Evolutionary conservation across 2,888 invertebrate genomes (phyloP), one percentile per base, ranked within the genome.

Genomic region (Drosophila barbarae): DNA sequence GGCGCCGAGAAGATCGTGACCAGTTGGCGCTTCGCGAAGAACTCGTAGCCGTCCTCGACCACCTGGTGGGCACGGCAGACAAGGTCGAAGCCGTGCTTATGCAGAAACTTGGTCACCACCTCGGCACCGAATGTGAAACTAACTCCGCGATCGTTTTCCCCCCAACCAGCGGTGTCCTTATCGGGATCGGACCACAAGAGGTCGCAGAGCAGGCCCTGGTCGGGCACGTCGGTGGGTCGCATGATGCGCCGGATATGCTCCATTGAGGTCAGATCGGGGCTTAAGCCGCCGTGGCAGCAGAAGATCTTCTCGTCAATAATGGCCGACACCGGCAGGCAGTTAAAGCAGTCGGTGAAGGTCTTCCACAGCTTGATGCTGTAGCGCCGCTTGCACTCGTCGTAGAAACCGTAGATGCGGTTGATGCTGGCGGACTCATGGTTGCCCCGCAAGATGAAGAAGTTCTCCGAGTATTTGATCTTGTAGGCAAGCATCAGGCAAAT

Each of bases 331-430:
- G 53, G 53, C 23, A 53, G 49, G 47, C 53, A 46, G 32, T 47
- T 47, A 46, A 49, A 53, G 21, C 49, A 47, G 53, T 53, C 53
- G 49, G 49, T 47, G 9, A 53, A 53, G 32, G 53, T 46, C 30
- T 47, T 49, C 53, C 53, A 53, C 4, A 53, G 49, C 53, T 53
- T 53, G 49, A 53, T 23, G n/a, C 49, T 47, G 47, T 53, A 53
- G n/a, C 53, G 53, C n/a, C 53, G 47, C 53, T 53, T 53, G 32
- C 53, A 53, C 46, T 53, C 53, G 9, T 53, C 53, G 15, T 21
- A 53, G 47, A 53, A 53, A 12, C 53, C 53, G 6, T 53, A 53
- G 46, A 53, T 53, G 23, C 53, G 53, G 32, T 53, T 53, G 47
- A 53, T 32, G 32, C 49, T 30, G 53, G 53, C 53, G 2, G 49